These are phyloP conservation scores for Caenorhabditis tropicalis DNA, from an alignment of 1,140 invertebrate genomes.

Conservation along the genomic window DNA sequence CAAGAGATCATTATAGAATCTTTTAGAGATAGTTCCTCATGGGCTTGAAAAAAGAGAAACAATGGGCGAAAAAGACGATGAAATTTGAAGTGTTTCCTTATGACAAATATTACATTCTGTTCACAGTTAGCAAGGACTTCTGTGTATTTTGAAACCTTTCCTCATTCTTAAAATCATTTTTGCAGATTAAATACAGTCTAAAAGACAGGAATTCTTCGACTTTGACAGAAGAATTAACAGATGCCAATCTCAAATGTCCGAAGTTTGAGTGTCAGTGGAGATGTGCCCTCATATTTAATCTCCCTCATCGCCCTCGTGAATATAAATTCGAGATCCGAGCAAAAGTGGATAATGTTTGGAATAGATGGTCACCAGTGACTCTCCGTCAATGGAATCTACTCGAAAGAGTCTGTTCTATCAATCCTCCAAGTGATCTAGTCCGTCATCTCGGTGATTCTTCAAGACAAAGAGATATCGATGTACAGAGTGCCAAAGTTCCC, in stretches of 20 bases:
- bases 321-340: conserved; percentile 52
- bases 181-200: conserved; percentile 54
- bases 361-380: conserved; percentile 55
- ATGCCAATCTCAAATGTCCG: conserved; percentile 49
- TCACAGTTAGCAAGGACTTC: too few relatives aligned
- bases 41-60: too few relatives aligned
- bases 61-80: too few relatives aligned
- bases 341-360: conserved; percentile 57
- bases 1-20: too few relatives aligned
- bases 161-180: not conserved
- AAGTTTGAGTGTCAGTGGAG: conserved; percentile 59
- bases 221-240: conserved; percentile 32
- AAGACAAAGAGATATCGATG: conserved; percentile 47
- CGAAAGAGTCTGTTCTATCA: conserved; percentile 57
- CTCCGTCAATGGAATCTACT: conserved; percentile 55
- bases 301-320: conserved; percentile 53
- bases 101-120: too few relatives aligned
- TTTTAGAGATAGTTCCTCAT: too few relatives aligned
- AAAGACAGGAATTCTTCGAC: conserved; percentile 49
- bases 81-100: too few relatives aligned
- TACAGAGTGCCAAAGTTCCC: not conserved
- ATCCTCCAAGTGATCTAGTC: conserved; percentile 52
- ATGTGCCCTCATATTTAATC: conserved; percentile 55
- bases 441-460: conserved; percentile 38
- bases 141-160: too few relatives aligned